Evolutionary conservation across 2,888 invertebrate species (phyloP).

Genomic region (Eupelmus urozonus): DNA sequence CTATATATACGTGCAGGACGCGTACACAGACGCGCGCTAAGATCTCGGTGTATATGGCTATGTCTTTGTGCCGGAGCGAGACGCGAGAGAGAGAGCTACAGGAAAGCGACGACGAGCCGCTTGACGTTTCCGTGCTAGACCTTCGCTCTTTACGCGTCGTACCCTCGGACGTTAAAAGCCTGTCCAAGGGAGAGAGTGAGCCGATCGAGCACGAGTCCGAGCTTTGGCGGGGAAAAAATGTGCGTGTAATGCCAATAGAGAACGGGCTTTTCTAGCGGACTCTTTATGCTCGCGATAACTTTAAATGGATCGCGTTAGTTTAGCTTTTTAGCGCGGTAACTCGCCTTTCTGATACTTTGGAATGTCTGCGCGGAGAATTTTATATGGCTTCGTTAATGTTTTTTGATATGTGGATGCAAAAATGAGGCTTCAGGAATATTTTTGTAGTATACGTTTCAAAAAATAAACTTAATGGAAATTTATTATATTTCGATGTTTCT

Average conservation of each 20-base stretch:
- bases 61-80: background rate
- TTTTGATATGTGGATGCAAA: too few relatives aligned
- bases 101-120: constrained; percentile 26
- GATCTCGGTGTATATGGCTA: background rate
- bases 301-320: constrained; percentile 23
- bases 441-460: too few relatives aligned
- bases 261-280: constrained; percentile 38
- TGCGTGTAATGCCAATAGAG: constrained; percentile 32
- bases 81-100: background rate
- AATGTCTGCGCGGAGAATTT: too few relatives aligned
- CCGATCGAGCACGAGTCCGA: constrained; percentile 4
- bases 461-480: too few relatives aligned
- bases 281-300: constrained; percentile 46
- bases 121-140: constrained; percentile 37
- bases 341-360: too few relatives aligned
- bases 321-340: too few relatives aligned
- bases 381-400: too few relatives aligned
- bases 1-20: background rate
- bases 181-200: constrained; percentile 31
- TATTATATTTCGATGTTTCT: too few relatives aligned
- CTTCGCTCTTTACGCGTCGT: background rate
- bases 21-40: background rate
- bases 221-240: constrained; percentile 21
- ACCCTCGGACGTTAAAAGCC: constrained; percentile 31
- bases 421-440: too few relatives aligned